A percentile compares a stretch with the other conserved stretches of the same genome.
These are phyloP conservation scores for Macquaria ambigua DNA, from an alignment of 2,113 vertebrate species.

Conservation along the genomic window DNA sequence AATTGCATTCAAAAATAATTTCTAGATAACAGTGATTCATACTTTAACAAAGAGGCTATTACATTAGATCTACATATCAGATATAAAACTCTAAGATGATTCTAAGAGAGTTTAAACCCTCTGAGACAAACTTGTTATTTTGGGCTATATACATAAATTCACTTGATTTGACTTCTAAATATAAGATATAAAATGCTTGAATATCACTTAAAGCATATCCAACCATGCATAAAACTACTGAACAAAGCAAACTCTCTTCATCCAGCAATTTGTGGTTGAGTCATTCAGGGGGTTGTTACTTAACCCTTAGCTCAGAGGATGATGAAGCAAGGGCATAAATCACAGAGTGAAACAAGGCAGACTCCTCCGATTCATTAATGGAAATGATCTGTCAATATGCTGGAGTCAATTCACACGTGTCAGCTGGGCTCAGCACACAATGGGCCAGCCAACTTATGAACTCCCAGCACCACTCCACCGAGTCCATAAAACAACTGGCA, in stretches of 20 bases:
- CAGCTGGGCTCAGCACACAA: slow-evolving; percentile 94
- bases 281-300: slow-evolving; percentile 55
- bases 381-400: slow-evolving; percentile 97
- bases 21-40: neutral
- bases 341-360: slow-evolving; percentile 88
- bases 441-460: slow-evolving; percentile 94
- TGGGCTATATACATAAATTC: neutral
- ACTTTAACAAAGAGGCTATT: neutral
- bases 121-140: neutral
- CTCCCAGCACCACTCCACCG: slow-evolving; percentile 90
- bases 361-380: slow-evolving; percentile 94
- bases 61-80: neutral
- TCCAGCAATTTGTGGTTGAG: slow-evolving; percentile 34
- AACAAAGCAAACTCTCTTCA: slow-evolving; percentile 46
- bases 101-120: neutral
- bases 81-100: slow-evolving; percentile 3
- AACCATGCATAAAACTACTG: slow-evolving; percentile 4
- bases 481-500: slow-evolving; percentile 98
- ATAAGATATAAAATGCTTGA: slow-evolving; percentile 15
- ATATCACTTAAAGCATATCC: neutral
- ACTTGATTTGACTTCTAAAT: neutral
- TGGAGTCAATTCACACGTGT: slow-evolving; percentile 93
- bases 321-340: slow-evolving; percentile 84
- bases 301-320: slow-evolving; percentile 65
- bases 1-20: neutral